Evolutionary conservation across 2,888 invertebrate species (phyloP), one percentile per base, ranked within the genome.

Genomic region (Phrixothrix hirtus): DNA sequence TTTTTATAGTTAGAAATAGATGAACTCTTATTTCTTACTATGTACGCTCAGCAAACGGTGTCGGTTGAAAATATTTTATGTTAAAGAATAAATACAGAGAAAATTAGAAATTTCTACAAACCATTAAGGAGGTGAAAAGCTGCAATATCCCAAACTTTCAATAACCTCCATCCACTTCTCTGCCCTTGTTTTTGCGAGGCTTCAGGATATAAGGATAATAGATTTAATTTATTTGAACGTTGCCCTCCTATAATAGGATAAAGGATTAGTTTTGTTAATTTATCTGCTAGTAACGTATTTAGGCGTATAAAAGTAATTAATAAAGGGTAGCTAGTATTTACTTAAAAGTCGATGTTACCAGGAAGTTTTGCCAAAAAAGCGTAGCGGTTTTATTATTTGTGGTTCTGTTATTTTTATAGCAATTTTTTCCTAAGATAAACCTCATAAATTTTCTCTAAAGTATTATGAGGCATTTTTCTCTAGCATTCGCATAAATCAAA

Each of bases 221-320:
- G 56, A 62, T 61, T 58, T 63, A 69, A 69, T 71, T 71, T 70
- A 69, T 70, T 68, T 69, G 69, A 65, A 65, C 67, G 67, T 67
- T 66, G 68, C 63, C 69, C 67, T 58, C 59, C 57, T 64, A 65
- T 73, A 72, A 73, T 72, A 67, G 69, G 69, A 70, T 72, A 67
- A 68, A 64, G 67, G 67, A 67, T 71, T 72, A 70, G 69, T 70
- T 73, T 73, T 71, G 71, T 71, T 72, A 68, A 69, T 63, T 63
- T 64, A 70, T 69, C 65, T 49, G 49, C 36, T 17, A 31, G 39
- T 38, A 17, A 9, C 32, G 11, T 35, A 31, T 27, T 34, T 51
- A 38, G 30, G 29, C 31, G 17, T 29, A 39, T 16, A 26, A 13
- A 49, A 49, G 45, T 51, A 51, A 51, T 51, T 45, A 47, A 37